Evolutionary conservation across 1,140 invertebrate genomes (phyloP).

Genomic region (Notospermus geniculatus): DNA sequence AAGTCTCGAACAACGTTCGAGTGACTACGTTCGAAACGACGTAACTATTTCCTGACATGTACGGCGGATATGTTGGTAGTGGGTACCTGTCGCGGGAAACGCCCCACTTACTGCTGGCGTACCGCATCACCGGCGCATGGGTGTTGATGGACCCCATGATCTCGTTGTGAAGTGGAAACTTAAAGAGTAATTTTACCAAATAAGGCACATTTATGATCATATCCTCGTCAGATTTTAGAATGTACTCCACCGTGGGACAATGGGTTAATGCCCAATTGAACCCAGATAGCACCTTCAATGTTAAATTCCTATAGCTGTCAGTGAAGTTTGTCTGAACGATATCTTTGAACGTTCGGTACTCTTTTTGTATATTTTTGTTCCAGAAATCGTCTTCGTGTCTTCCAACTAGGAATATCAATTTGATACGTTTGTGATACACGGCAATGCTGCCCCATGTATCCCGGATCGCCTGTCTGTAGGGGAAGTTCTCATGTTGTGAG

Average conservation of each 20-base stretch:
- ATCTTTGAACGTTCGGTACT: conserved; percentile 65
- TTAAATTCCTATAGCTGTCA: conserved; percentile 78
- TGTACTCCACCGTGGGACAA: conserved; percentile 59
- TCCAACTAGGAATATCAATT: conserved; percentile 5
- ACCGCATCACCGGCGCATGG: conserved; percentile 1
- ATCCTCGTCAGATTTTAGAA: conserved; percentile 60
- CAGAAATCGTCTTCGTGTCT: conserved; percentile 6
- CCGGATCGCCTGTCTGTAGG: conserved; percentile 1
- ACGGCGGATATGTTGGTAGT: conserved; percentile 36
- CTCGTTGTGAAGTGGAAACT: conserved; percentile 2
- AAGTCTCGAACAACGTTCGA: conserved; percentile 25
- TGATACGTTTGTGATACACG: neutral
- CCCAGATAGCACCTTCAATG: conserved; percentile 80
- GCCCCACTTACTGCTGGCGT: conserved; percentile 35
- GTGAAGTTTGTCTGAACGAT: conserved; percentile 74
- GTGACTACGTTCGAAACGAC: conserved; percentile 36
- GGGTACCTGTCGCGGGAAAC: conserved; percentile 35
- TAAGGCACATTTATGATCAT: conserved; percentile 55
- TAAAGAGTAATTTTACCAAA: conserved; percentile 15
- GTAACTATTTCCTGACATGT: conserved; percentile 41
- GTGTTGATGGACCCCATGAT: conserved; percentile 1
- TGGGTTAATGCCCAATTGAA: conserved; percentile 73
- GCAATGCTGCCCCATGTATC: conserved; percentile 9
- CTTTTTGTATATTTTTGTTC: conserved; percentile 39
- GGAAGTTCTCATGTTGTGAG: conserved; percentile 3